Percentiles rank a stretch among this genome's conserved stretches.
Evolutionary conservation across 2,888 invertebrate species (phyloP).

Genomic region (Baccha elongata): DNA sequence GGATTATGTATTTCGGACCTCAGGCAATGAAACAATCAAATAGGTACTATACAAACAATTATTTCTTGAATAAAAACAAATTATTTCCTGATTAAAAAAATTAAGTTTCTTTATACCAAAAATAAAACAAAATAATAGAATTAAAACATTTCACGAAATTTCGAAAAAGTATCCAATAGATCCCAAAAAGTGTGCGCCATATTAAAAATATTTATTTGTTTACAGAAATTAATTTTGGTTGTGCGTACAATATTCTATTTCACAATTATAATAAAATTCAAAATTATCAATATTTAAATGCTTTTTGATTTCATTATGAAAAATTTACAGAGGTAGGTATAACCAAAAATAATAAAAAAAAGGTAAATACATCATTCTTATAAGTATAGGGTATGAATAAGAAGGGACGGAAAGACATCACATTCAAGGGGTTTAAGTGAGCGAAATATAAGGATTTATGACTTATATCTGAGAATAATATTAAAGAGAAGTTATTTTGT

Average conservation of each 20-base stretch:
- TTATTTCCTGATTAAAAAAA: too few relatives aligned
- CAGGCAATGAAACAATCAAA: too few relatives aligned
- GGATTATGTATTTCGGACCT: too few relatives aligned
- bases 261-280: conserved; percentile 46
- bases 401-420: conserved; percentile 64
- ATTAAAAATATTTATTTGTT: conserved; percentile 27
- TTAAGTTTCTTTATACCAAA: too few relatives aligned
- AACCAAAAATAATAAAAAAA: conserved; percentile 11
- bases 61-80: too few relatives aligned
- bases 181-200: conserved; percentile 62
- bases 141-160: too few relatives aligned
- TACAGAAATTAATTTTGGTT: conserved; percentile 48
- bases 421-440: conserved; percentile 63
- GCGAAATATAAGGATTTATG: conserved; percentile 56
- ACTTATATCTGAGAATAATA: conserved; percentile 21
- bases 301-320: conserved; percentile 26
- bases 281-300: conserved; percentile 32
- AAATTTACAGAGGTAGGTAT: conserved; percentile 38
- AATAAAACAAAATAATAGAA: too few relatives aligned
- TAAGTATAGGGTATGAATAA: conserved; percentile 45
- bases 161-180: conserved; percentile 66
- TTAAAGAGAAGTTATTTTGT: conserved; percentile 10
- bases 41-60: too few relatives aligned
- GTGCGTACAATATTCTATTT: conserved; percentile 68
- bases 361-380: conserved; percentile 51